A percentile compares a stretch with the other conserved stretches of the same genome.
Conservation (phyloP, 2,888 invertebrate genomes). For the Brachypalpus laphriformis region DNA sequence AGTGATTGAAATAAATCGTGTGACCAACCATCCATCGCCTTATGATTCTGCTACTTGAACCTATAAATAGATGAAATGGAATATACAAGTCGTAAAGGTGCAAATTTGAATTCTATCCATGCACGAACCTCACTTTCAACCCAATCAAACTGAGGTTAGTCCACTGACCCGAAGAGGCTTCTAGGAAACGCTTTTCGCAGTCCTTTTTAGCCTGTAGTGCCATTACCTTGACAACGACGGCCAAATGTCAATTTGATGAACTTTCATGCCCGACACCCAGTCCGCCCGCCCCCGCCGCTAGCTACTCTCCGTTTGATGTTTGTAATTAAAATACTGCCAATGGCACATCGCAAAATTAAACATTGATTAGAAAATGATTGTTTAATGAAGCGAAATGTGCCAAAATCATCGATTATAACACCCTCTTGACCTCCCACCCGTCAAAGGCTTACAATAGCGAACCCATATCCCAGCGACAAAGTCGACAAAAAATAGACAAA, state of each 20-base stretch:
- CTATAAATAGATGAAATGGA: neutral
- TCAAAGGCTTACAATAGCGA: neutral
- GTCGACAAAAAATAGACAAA: conserved; percentile 3
- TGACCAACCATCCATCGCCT: too few relatives aligned
- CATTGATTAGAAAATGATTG: conserved; percentile 44
- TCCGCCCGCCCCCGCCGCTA: neutral
- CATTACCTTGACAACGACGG: neutral
- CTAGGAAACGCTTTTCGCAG: neutral
- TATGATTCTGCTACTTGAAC: too few relatives aligned
- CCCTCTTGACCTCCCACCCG: neutral
- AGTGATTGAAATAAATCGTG: too few relatives aligned
- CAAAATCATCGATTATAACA: conserved; percentile 19
- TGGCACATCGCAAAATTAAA: conserved; percentile 44
- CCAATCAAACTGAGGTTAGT: neutral
- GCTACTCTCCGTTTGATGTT: conserved; percentile 19
- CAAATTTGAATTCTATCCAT: neutral
- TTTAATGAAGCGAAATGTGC: conserved; percentile 44
- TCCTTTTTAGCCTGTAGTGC: neutral
- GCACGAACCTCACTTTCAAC: too few relatives aligned
- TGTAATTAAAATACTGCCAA: conserved; percentile 54
- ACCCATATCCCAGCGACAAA: neutral
- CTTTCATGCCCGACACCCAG: neutral
- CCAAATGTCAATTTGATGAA: conserved; percentile 1
- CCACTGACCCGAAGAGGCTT: neutral
- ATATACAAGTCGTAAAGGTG: neutral